These are phyloP conservation scores for Anarsia innoxiella DNA, from an alignment of 2,888 invertebrate genomes.

Conservation along the genomic window DNA sequence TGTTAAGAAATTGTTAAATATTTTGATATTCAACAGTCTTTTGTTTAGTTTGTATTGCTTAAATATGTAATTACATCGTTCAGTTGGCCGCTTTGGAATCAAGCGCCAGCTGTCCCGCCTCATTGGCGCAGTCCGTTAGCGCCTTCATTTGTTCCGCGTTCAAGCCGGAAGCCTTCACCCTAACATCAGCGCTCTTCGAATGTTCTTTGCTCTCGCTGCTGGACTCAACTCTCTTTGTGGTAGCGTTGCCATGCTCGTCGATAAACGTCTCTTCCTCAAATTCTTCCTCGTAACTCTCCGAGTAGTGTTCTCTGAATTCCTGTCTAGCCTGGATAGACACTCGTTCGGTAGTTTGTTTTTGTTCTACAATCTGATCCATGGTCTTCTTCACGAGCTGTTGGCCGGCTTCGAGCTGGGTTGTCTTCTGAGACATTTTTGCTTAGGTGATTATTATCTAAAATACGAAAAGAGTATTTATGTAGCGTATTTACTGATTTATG, in stretches of 20 bases:
- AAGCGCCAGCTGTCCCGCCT: conserved; percentile 67
- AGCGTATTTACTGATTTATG: too few species aligned
- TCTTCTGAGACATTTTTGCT: conserved; percentile 64
- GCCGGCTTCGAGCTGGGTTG: conserved; percentile 51
- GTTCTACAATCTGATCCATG: conserved; percentile 63
- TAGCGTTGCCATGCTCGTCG: conserved; percentile 60
- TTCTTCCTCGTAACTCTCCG: conserved; percentile 68
- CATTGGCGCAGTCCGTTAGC: conserved; percentile 64
- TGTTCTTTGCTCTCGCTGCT: conserved; percentile 70
- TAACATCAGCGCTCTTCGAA: conserved; percentile 64
- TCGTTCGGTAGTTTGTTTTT: conserved; percentile 54
- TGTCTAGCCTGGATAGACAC: conserved; percentile 66
- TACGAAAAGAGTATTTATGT: too few species aligned
- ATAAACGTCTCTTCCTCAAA: conserved; percentile 67
- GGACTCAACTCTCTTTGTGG: conserved; percentile 62
- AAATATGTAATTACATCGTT: conserved; percentile 46
- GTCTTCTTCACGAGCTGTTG: conserved; percentile 66
- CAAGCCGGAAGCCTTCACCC: conserved; percentile 65
- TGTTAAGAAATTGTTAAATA: too few species aligned
- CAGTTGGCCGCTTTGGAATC: conserved; percentile 65
- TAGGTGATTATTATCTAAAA: too few species aligned
- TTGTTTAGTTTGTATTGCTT: not conserved
- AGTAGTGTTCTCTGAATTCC: conserved; percentile 64
- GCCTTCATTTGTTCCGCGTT: conserved; percentile 65
- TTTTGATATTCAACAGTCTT: too few species aligned